Evolutionary conservation across 2,888 invertebrate species (phyloP).

Genomic region (Dendrolimus houi): DNA sequence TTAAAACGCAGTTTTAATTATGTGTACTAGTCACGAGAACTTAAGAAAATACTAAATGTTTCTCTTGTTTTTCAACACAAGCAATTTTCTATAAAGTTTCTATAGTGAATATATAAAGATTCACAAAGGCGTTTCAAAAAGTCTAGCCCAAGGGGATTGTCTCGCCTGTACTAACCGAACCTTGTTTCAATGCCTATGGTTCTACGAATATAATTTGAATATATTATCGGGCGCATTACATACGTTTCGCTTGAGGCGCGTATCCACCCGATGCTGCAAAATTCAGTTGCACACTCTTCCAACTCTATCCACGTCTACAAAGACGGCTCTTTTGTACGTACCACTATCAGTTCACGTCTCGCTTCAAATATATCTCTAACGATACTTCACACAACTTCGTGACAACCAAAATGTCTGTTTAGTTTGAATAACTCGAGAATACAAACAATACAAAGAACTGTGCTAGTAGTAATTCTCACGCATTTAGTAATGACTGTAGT

Average conservation of each 20-base stretch:
- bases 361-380: neutral
- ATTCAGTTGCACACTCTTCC: conserved; percentile 52
- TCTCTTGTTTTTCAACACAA: no score
- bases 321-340: conserved; percentile 29
- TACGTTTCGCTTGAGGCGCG: conserved; percentile 61
- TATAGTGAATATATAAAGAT: conserved; percentile 8
- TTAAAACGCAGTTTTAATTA: no score
- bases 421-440: no score
- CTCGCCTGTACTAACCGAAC: conserved; percentile 50
- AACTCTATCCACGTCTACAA: conserved; percentile 46
- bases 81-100: no score
- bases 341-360: conserved; percentile 16
- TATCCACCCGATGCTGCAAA: conserved; percentile 48
- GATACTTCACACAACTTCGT: no score
- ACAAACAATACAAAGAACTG: neutral
- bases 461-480: neutral
- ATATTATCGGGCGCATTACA: conserved; percentile 69
- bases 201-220: conserved; percentile 65
- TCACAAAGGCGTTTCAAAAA: conserved; percentile 34
- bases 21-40: no score
- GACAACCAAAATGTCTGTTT: no score
- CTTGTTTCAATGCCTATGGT: conserved; percentile 61
- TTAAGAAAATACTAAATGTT: no score
- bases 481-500: neutral
- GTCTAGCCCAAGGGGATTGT: conserved; percentile 49